Evolutionary conservation across 2,888 invertebrate genomes (phyloP), one percentile per base, ranked within the genome.

Genomic region (Plagodis pulveraria): DNA sequence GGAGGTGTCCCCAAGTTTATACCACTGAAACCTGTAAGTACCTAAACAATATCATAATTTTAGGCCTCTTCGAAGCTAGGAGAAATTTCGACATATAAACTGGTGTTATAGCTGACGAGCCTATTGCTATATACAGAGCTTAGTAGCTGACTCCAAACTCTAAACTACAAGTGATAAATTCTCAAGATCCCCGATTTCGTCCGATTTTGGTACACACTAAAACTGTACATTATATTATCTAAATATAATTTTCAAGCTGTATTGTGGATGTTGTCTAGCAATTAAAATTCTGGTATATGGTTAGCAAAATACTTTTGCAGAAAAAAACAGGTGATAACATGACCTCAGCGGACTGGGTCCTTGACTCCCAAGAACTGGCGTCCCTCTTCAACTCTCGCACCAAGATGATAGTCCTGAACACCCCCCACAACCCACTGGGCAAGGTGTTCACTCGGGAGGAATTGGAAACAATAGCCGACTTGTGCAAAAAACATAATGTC

Each of bases 391-490:
- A 94, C 72, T 78, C 90, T 0, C 97, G 96, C 81, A 99, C 99
- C 0, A 99, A 99, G 93, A 95, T 97, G 85, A 95, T 99, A 1
- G 96, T 99, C 56, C 73, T 99, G 11, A 99, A 99, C 88, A 99
- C 98, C 0, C 99, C 99, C 0, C 97, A 99, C 87, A 99, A 99
- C 89, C 99, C 99, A 0, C 86, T 98, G 0, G 99, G 99, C 44
- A 99, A 99, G 91, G 88, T 99, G 6, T 96, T 96, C 77, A 94
- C 94, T 0, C 67, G 86, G 99, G 99, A 0, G 8, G 60, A 61
- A 7, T 36, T 60, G 11, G 51, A 48, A 5, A 12, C 38, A 6
- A 56, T 61, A 44, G 60, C 60, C 0, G 60, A 56, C 4, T 36
- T 61, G 42, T 61, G 60, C 56, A 61, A 48, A 36, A 56, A 61